phyloP scores from a whole-genome alignment of 1,140 invertebrate species.

The Trichonephila inaurata region DNA sequence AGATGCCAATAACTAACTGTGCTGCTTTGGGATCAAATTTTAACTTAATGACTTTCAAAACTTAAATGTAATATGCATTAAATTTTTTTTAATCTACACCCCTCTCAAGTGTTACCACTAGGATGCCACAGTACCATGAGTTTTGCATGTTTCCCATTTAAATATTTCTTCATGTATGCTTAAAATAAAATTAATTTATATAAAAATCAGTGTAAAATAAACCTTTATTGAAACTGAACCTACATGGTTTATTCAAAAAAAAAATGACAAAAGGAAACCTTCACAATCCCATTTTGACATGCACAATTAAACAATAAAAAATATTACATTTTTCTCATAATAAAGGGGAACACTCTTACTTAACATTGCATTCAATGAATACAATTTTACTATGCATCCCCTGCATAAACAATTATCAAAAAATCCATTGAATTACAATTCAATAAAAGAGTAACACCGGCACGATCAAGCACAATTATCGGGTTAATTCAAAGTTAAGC shows the following conservation, averaged over 20 bases:
- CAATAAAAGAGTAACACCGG: not conserved
- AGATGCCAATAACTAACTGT: no score
- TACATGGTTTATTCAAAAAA: conserved; percentile 63
- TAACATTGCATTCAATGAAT: not conserved
- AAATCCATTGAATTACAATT: not conserved
- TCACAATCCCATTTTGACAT: conserved; percentile 47
- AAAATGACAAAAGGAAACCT: conserved; percentile 44
- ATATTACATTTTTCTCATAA: not conserved
- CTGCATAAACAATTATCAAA: conserved; percentile 1
- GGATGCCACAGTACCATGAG: no score
- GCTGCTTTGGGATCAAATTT: no score
- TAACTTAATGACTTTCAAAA: no score
- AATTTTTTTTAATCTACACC: no score
- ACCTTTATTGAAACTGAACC: conserved; percentile 70
- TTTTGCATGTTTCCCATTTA: no score
- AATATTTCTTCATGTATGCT: not conserved
- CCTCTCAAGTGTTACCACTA: no score
- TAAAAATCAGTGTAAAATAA: conserved; percentile 46
- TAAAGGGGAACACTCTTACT: not conserved
- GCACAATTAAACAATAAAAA: not conserved
- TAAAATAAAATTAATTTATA: not conserved
- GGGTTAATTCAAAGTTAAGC: no score
- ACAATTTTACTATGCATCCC: not conserved
- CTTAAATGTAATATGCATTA: no score
- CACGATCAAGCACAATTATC: no score